Base-by-base conservation (phyloP, 2,113 vertebrate species). In the Poicephalus gulielmi region DNA sequence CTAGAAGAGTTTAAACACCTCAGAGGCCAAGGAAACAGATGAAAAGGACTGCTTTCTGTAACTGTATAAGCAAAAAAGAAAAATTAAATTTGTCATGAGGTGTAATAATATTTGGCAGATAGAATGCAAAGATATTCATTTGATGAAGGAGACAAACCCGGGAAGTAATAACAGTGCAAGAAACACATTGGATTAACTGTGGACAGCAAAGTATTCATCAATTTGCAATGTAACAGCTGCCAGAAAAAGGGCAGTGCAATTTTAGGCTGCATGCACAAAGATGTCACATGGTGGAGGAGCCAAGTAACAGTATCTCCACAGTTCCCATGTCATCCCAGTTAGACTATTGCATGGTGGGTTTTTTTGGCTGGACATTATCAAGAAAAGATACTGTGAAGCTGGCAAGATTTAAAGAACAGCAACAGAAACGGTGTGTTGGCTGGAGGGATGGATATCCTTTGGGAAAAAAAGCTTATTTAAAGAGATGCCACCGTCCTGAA, bases 181-280 rank as follows among this genome's bases (percentile, higher is more conserved):
- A 81, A 90, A 75, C 73, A 80, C 66, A 33, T 31, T 55, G n/a
- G 82, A 86, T 83, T 93, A 83, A 47, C 64, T 81, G 59, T 75
- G 50, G 46, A 90, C 92, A 94, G 85, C 55, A 81, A 80, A 93
- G 33, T 83, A 81, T 94, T 88, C 82, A 90, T 90, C 93, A 96
- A 91, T 86, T 94, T 94, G 90, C 83, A 90, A 57, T 13, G 43
- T 39, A 83, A 88, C 93, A 92, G 93, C 91, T 97, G 87, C 78
- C 91, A 92, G 84, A 41, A 90, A 87, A 90, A 83, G 35, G 35
- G 33, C 71, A 93, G 50, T 50, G 43, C 64, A 77, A 55, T 83
- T 94, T 96, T 90, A 86, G 75, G 63, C 83, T 86, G 33, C 37
- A 5, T n/a, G 50, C 46, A 71, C 55, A 55, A 81, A 82, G 64